phyloP scores from a whole-genome alignment of 2,888 invertebrate species.

The Heliconius sara region DNA sequence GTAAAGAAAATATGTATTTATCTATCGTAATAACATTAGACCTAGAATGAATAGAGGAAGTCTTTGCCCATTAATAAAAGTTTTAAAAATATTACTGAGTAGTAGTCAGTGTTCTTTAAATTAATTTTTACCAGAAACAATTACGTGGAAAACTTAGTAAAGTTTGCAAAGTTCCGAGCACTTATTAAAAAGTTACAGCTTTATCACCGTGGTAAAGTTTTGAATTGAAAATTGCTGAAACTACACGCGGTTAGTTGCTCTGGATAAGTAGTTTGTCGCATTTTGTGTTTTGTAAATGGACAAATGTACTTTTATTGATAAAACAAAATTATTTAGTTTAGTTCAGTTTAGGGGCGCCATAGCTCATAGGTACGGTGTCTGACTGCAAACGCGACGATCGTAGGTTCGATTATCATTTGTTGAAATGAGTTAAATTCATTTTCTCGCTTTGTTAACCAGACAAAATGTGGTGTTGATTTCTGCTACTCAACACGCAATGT shows the following conservation, averaged over 20 bases:
- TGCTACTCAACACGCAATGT: too few species aligned
- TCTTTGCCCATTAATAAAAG: slow-evolving; percentile 3
- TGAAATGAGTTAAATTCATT: too few species aligned
- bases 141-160: slow-evolving; percentile 1
- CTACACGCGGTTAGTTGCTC: neutral
- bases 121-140: slow-evolving; percentile 11
- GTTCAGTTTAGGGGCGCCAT: too few species aligned
- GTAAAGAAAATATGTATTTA: neutral
- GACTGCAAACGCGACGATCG: too few species aligned
- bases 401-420: too few species aligned
- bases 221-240: slow-evolving; percentile 2
- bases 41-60: neutral
- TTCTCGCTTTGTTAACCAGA: too few species aligned
- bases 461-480: too few species aligned
- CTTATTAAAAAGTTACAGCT: slow-evolving; percentile 27
- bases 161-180: slow-evolving; percentile 26
- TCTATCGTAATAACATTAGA: slow-evolving; percentile 11
- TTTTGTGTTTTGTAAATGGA: neutral
- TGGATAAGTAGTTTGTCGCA: neutral
- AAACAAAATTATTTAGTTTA: too few species aligned
- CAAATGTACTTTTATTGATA: neutral
- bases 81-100: slow-evolving; percentile 1
- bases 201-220: slow-evolving; percentile 14
- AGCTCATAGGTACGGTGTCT: too few species aligned
- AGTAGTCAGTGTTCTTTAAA: slow-evolving; percentile 11